Evolutionary conservation across 2,113 vertebrate genomes (phyloP).

Genomic region (Albula goreensis): DNA sequence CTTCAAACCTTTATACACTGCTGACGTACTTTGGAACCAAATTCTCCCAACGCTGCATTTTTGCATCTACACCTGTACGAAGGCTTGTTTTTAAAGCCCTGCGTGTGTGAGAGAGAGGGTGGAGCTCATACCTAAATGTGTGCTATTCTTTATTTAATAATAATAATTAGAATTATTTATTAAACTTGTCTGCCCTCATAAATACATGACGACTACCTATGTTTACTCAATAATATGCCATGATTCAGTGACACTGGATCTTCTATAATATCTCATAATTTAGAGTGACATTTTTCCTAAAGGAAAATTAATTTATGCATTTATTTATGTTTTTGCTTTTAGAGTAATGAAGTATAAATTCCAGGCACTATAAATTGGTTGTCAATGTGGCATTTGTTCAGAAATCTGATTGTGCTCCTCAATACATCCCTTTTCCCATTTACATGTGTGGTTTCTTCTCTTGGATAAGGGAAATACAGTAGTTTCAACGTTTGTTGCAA

Average conservation of each 20-base stretch:
- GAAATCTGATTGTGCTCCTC: conserved; percentile 14
- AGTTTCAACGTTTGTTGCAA: conserved; percentile 51
- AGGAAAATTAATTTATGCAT: conserved; percentile 41
- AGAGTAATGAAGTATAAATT: conserved; percentile 35
- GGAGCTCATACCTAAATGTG: too few relatives aligned
- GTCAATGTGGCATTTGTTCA: conserved; percentile 49
- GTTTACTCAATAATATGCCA: too few relatives aligned
- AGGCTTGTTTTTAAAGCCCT: too few relatives aligned
- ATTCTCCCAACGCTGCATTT: conserved; percentile 19
- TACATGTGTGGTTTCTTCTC: conserved; percentile 24
- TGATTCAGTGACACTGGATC: neutral
- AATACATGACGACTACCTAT: too few relatives aligned
- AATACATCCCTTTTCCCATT: neutral
- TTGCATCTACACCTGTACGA: neutral
- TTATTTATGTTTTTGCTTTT: conserved; percentile 35
- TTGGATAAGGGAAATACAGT: conserved; percentile 33
- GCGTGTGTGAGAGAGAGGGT: too few relatives aligned
- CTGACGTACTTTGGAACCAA: conserved; percentile 36
- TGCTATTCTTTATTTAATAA: too few relatives aligned
- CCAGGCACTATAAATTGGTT: conserved; percentile 40
- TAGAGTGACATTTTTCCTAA: conserved; percentile 52
- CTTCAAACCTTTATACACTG: conserved; percentile 55
- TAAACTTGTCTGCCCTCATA: too few relatives aligned
- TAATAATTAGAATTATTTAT: too few relatives aligned
- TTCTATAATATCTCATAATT: conserved; percentile 35